A percentile compares a stretch with the other conserved stretches of the same genome.
These are phyloP conservation scores for Cyclura pinguis DNA, from an alignment of 2,797 vertebrate genomes.

Conservation along the genomic window DNA sequence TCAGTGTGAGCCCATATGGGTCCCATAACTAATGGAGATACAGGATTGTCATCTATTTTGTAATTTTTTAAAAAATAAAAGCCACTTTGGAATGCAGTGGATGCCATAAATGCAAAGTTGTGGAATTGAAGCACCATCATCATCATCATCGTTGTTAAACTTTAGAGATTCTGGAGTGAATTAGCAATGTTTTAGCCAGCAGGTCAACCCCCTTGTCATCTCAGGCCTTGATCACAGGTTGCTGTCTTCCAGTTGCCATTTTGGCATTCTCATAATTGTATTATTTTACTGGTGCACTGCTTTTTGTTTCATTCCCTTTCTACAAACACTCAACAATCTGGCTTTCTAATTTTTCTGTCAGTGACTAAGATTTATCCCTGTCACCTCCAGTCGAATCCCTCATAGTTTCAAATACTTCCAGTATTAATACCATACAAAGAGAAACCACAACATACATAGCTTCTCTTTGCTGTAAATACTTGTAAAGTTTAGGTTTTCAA, in stretches of 20 bases:
- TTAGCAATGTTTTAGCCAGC: background rate
- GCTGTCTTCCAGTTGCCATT: background rate
- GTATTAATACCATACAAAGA: background rate
- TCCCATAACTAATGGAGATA: background rate
- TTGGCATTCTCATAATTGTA: too few species aligned
- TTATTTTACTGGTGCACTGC: background rate
- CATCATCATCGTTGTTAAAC: too few species aligned
- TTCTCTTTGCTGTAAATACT: background rate
- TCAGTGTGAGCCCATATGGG: background rate
- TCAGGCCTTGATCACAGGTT: background rate
- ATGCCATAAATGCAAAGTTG: background rate
- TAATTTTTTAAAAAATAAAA: too few species aligned
- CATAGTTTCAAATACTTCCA: background rate
- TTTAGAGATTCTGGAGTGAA: background rate
- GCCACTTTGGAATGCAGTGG: background rate
- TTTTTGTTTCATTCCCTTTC: background rate
- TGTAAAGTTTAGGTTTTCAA: background rate
- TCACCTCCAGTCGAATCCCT: background rate
- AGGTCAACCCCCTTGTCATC: background rate
- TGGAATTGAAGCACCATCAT: background rate
- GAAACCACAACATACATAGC: background rate
- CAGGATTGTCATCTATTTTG: too few species aligned
- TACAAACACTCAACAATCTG: background rate
- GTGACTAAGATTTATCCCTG: background rate
- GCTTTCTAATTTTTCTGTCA: background rate